Conservation (phyloP, 2,113 vertebrate genomes). For the Cervus canadensis region DNA sequence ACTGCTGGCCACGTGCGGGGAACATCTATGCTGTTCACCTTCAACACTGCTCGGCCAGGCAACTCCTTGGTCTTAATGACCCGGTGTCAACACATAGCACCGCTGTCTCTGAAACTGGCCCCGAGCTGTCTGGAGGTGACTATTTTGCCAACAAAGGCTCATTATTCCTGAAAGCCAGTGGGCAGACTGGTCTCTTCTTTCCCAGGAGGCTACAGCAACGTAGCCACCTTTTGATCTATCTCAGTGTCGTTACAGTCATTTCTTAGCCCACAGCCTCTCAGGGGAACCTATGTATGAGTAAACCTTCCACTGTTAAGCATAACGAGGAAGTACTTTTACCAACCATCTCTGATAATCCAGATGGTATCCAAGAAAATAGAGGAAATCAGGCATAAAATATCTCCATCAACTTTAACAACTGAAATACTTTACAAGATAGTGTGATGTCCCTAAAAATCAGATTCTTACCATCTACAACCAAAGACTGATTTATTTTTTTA, state of each 20-base stretch:
- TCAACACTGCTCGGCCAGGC: neutral
- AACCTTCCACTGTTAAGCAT: neutral
- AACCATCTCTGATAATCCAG: neutral
- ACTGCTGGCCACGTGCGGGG: fast-evolving
- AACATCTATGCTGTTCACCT: neutral
- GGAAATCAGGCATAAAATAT: neutral
- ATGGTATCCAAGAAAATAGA: neutral
- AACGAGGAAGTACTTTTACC: neutral
- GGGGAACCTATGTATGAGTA: neutral
- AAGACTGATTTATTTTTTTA: slow-evolving; percentile 73
- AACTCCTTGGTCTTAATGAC: neutral
- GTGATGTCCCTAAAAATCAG: neutral
- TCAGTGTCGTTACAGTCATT: neutral
- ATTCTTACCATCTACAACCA: slow-evolving; percentile 20
- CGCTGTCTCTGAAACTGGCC: neutral
- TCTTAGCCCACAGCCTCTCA: neutral
- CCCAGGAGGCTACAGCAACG: neutral
- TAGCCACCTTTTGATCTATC: neutral
- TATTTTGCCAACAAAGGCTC: neutral
- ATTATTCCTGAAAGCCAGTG: neutral
- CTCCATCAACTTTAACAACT: neutral
- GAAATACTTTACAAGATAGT: neutral
- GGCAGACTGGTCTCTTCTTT: neutral
- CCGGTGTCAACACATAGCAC: neutral
- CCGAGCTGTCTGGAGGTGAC: fast-evolving